Evolutionary conservation across 2,888 invertebrate species (phyloP).

Genomic region (Monochamus alternatus): DNA sequence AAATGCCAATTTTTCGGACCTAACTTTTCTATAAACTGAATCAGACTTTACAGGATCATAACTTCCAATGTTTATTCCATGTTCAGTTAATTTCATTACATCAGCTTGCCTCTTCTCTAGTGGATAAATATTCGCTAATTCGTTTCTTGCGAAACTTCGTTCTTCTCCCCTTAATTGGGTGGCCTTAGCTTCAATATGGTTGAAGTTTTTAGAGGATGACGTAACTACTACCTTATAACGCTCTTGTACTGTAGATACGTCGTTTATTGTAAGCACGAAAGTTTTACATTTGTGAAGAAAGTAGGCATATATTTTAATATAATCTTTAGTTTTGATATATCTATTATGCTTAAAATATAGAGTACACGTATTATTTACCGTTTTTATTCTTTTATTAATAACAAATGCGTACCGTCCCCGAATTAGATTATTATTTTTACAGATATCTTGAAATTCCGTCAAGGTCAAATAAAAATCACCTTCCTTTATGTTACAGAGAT

Average conservation of each 20-base stretch:
- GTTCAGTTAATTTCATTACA: background rate
- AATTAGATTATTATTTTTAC: background rate
- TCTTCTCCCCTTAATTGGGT: too few species aligned
- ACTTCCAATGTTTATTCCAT: background rate
- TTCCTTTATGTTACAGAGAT: background rate
- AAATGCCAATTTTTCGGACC: background rate
- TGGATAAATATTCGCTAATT: too few species aligned
- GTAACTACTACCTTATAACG: background rate
- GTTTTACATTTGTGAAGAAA: conserved; percentile 4
- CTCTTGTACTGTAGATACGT: too few species aligned
- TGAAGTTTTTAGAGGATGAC: background rate
- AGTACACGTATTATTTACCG: conserved; percentile 22
- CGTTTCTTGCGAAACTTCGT: too few species aligned
- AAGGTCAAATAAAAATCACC: background rate
- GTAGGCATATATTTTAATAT: conserved; percentile 27
- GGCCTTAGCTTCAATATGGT: too few species aligned
- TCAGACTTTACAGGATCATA: background rate
- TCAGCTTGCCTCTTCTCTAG: background rate
- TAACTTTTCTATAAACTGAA: background rate
- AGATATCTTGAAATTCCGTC: background rate
- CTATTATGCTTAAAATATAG: conserved; percentile 17
- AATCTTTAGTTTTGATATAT: conserved; percentile 25
- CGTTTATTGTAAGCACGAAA: too few species aligned
- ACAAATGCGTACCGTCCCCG: background rate
- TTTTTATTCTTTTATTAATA: conserved; percentile 17